Evolutionary conservation across 1,140 invertebrate genomes (phyloP).

Genomic region (Heliothis subflexa): DNA sequence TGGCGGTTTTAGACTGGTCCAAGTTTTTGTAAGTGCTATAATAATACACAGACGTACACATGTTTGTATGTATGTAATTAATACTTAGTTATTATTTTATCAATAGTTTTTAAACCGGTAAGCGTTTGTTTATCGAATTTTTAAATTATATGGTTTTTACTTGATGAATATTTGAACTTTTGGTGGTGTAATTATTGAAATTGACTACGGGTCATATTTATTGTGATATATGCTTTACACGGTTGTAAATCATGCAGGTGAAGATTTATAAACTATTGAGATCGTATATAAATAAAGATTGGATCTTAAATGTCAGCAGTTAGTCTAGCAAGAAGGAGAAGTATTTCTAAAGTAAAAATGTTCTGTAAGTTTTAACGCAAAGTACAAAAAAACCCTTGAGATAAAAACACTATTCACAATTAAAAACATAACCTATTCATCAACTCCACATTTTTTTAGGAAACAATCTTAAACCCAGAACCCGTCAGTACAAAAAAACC

Average conservation of each 20-base stretch:
- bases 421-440: too few relatives aligned
- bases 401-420: too few relatives aligned
- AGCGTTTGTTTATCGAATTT: constrained; percentile 27
- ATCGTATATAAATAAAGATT: too few relatives aligned
- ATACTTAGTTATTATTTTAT: constrained; percentile 34
- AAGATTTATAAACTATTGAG: too few relatives aligned
- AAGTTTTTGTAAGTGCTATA: constrained; percentile 34
- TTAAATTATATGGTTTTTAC: constrained; percentile 26
- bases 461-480: too few relatives aligned
- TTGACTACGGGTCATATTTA: constrained; percentile 4
- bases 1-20: constrained; percentile 21
- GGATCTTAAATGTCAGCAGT: too few relatives aligned
- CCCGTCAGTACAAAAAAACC: too few relatives aligned
- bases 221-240: background rate
- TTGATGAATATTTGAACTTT: constrained; percentile 25
- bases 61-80: constrained; percentile 11
- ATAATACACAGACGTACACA: background rate
- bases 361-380: too few relatives aligned
- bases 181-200: constrained; percentile 10
- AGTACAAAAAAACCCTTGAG: too few relatives aligned
- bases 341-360: too few relatives aligned
- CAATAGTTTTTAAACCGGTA: constrained; percentile 25
- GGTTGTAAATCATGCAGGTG: background rate
- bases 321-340: too few relatives aligned
- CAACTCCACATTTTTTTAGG: too few relatives aligned